Base-by-base conservation (phyloP, 2,888 invertebrate species). In the Hemaris fuciformis region DNA sequence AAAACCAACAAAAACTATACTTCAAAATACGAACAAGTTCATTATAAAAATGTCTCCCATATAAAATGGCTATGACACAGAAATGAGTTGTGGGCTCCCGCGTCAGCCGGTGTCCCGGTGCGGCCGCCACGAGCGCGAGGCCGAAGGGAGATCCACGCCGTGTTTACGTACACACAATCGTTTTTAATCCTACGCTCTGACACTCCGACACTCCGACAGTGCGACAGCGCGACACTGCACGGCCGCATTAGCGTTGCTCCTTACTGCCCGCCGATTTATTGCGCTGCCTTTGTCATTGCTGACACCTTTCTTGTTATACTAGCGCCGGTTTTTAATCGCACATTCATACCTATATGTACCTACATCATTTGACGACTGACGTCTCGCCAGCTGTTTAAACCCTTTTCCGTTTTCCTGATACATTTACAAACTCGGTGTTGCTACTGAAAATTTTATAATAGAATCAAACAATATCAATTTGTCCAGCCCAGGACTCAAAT, bases 191-290 rank as follows among this genome's bases (percentile, higher is more conserved):
- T 53, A 64, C 65, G 53, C 64, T 64, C 62, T 43, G 27, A 42
- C 42, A 48, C 25, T 60, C 53, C 48, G 31, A 27, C 61, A 62
- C 64, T 7, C 22, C 23, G 31, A 18, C 20, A 61, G 45, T 4
- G 5, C 38, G 38, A 38, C 38, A n/a, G 38, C 13, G 38, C 38
- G n/a, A n/a, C n/a, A n/a, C n/a, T n/a, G n/a, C n/a, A 25, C 41
- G 2, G n/a, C 63, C 72, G 64, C 71, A 72, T 73, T 72, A 66
- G 66, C 68, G 69, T 25, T 69, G 68, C 65, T 71, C 61, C 13
- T 22, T 31, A 45, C 38, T 22, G 46, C 42, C 22, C 38, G 22
- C 34, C 31, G 62, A 65, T 67, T 64, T 63, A 67, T 65, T 60
- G 34, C 59, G 15, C n/a, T 38, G 48, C 48, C 15, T 48, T 48